Conservation (phyloP, 2,113 vertebrate genomes). For the Peucedramus taeniatus region DNA sequence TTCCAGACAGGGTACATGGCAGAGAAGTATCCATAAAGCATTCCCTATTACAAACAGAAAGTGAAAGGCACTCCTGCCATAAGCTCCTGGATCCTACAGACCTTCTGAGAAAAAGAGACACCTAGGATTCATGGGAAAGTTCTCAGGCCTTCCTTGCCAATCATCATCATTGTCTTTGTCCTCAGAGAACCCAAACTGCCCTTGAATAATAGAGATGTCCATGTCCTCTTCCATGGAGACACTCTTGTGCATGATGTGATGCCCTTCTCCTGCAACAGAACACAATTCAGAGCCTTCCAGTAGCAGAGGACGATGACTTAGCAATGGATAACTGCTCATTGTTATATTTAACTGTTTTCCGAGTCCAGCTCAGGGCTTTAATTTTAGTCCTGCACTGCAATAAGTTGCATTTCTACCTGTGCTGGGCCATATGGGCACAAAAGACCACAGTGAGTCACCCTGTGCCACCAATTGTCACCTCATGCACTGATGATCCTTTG, state of each 20-base stretch:
- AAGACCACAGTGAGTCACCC: neutral
- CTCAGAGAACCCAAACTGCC: neutral
- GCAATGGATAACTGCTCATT: neutral
- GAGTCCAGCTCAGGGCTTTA: neutral
- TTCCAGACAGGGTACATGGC: neutral
- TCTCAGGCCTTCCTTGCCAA: neutral
- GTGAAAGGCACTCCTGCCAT: neutral
- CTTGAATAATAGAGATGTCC: neutral
- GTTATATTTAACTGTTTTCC: neutral
- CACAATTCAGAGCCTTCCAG: neutral
- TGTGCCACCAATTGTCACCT: neutral
- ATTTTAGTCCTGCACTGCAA: neutral
- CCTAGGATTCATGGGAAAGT: neutral
- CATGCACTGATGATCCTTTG: neutral
- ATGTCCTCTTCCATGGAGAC: accelerated
- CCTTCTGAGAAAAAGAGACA: neutral
- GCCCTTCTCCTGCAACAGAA: neutral
- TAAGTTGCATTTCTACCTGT: neutral
- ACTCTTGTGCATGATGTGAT: neutral
- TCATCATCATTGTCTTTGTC: neutral
- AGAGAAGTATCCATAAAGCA: neutral
- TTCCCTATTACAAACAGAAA: neutral
- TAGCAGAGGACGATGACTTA: neutral
- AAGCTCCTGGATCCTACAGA: neutral
- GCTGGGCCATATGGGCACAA: neutral